Evolutionary conservation across 2,113 vertebrate genomes (phyloP).

Genomic region (Eurypyga helias): DNA sequence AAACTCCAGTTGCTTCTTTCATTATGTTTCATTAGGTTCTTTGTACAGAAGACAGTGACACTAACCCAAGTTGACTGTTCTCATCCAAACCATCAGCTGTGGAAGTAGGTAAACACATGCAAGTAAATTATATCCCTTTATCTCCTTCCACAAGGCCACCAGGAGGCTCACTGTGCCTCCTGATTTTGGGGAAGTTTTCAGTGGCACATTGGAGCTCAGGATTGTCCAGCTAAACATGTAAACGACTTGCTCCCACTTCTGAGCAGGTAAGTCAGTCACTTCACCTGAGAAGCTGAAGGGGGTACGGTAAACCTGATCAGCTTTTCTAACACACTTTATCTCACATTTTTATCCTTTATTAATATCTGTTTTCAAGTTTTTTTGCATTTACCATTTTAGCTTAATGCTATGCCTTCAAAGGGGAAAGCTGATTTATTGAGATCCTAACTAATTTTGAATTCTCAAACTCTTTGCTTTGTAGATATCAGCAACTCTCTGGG

Average conservation of each 20-base stretch:
- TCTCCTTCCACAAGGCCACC: background rate
- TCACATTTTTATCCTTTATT: background rate
- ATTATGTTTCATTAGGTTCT: background rate
- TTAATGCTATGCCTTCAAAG: background rate
- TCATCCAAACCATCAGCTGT: background rate
- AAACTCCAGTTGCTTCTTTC: background rate
- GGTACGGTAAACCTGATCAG: background rate
- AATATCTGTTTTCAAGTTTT: background rate
- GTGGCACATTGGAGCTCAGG: background rate
- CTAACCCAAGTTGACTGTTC: background rate
- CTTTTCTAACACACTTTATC: background rate
- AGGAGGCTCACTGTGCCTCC: background rate
- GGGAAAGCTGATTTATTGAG: background rate
- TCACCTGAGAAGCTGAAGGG: background rate
- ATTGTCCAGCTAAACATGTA: background rate
- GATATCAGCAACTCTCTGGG: background rate
- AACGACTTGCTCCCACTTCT: background rate
- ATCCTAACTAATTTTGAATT: background rate
- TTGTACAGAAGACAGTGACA: background rate
- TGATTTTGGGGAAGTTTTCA: background rate
- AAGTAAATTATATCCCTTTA: background rate
- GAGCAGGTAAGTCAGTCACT: background rate
- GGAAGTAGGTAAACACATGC: background rate
- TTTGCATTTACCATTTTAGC: background rate
- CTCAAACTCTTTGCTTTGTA: background rate